Evolutionary conservation across 1,140 invertebrate genomes (phyloP), one percentile per base, ranked within the genome.

Genomic region (Aphelinus atriplicis): DNA sequence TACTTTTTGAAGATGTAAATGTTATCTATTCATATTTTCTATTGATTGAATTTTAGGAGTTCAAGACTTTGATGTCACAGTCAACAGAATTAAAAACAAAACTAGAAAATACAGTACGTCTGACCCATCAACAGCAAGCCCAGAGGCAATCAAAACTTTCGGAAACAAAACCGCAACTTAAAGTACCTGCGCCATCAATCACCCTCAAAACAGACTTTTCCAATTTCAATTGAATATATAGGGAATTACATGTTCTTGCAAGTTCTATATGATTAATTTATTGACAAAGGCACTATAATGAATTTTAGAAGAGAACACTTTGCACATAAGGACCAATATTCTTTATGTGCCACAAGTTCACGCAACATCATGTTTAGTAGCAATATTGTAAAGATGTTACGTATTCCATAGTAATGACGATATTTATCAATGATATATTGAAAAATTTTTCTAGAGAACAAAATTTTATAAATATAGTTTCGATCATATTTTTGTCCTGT

Each of bases 191-290:
- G 55, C 90, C 92, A 75, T 94, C 95, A 7, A 98, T 98, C 80
- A 96, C 97, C 86, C 90, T 98, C 61, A 98, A 97, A 90, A 98
- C 96, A 26, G 95, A 98, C 87, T 99, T 99, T 84, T 96, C 96
- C 80, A 97, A 98, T 89, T 98, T 96, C 81, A 92, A 91, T 79
- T 92, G 90, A 89, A 60, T 75, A 6, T 6, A 7, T 66, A 26
- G 26, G 26, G 26, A 26, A 26, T 26, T 26, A 26, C 26, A 26
- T 26, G 26, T 26, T 26, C 26, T 26, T 26, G 26, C 26, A 26
- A 26, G 26, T 26, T 26, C 26, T 26, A 26, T 26, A 26, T 26
- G 26, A 26, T 26, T 26, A 26, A 26, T 26, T 26, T 26, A 26
- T 26, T 26, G 26, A 26, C 26, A 26, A 26, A 26, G 26, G 26